These are phyloP conservation scores for Caenorhabditis tropicalis DNA, from an alignment of 1,140 invertebrate genomes.

Conservation along the genomic window DNA sequence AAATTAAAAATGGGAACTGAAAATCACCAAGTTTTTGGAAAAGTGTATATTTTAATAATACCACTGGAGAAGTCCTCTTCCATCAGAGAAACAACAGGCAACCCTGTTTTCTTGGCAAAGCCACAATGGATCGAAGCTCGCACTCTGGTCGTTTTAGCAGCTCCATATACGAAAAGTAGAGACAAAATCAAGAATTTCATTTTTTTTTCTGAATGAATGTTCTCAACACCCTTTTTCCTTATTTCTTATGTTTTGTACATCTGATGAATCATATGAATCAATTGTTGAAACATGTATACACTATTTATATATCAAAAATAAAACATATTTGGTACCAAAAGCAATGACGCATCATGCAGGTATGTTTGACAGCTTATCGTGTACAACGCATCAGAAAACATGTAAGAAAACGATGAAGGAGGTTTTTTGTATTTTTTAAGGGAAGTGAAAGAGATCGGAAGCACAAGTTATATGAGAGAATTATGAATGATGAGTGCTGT, in stretches of 20 bases:
- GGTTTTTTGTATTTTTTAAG: neutral
- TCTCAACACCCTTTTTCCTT: neutral
- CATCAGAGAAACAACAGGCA: neutral
- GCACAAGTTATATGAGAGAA: neutral
- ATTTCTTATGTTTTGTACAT: neutral
- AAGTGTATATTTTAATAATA: too few relatives aligned
- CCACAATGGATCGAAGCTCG: neutral
- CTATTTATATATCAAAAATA: neutral
- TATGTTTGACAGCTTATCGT: neutral
- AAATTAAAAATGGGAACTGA: neutral
- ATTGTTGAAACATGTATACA: neutral
- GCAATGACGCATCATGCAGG: neutral
- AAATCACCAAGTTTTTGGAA: too few relatives aligned
- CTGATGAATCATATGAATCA: neutral
- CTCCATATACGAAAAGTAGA: neutral
- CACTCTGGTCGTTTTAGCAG: neutral
- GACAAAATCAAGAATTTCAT: neutral
- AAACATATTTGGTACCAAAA: neutral
- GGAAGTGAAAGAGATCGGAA: neutral
- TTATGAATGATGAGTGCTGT: neutral
- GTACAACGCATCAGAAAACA: too few relatives aligned
- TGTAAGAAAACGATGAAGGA: neutral
- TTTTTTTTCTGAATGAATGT: neutral
- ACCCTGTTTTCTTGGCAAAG: neutral
- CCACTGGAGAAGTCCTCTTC: slow-evolving; percentile 15